These are phyloP conservation scores for Hylomyscus alleni DNA, from an alignment of 2,797 vertebrate genomes.

Conservation along the genomic window DNA sequence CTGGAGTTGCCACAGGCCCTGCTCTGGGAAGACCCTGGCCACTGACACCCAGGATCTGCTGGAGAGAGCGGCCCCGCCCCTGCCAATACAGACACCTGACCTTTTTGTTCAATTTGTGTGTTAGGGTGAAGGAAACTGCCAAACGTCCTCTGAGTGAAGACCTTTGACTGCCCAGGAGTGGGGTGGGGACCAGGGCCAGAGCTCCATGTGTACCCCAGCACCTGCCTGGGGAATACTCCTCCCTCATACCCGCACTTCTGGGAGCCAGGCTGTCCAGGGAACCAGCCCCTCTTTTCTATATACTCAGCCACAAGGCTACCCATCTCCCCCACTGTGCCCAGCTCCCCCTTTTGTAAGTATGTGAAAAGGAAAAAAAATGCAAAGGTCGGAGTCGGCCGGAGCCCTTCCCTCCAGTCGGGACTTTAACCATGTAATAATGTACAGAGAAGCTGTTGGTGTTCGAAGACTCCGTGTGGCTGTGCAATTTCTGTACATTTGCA, in stretches of 20 bases:
- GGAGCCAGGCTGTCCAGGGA: conserved; percentile 88
- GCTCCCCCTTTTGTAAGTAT: conserved; percentile 95
- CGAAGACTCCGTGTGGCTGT: conserved; percentile 95
- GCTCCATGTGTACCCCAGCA: conserved; percentile 51
- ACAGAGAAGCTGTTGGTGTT: conserved; percentile 97
- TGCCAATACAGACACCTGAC: conserved; percentile 19
- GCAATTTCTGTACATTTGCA: conserved; percentile 99
- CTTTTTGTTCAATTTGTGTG: conserved; percentile 39
- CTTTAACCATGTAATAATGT: conserved; percentile 96
- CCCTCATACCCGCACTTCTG: conserved; percentile 78
- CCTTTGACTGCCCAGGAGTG: conserved; percentile 55
- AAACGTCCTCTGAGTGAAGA: conserved; percentile 73
- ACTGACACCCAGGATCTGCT: neutral
- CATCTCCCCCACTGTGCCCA: neutral
- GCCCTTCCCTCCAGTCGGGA: conserved; percentile 91
- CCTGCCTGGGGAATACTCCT: conserved; percentile 85
- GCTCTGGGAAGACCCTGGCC: neutral
- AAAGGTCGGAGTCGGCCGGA: conserved; percentile 92
- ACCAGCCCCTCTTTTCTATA: conserved; percentile 97
- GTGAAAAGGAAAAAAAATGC: conserved; percentile 92
- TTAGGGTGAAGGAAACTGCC: conserved; percentile 80
- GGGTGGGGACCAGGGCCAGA: conserved; percentile 62
- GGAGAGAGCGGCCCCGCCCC: neutral
- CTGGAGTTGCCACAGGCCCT: neutral
- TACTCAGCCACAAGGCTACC: conserved; percentile 88